Conservation (phyloP, 2,888 invertebrate species). For the Pyrrhosoma nymphula region DNA sequence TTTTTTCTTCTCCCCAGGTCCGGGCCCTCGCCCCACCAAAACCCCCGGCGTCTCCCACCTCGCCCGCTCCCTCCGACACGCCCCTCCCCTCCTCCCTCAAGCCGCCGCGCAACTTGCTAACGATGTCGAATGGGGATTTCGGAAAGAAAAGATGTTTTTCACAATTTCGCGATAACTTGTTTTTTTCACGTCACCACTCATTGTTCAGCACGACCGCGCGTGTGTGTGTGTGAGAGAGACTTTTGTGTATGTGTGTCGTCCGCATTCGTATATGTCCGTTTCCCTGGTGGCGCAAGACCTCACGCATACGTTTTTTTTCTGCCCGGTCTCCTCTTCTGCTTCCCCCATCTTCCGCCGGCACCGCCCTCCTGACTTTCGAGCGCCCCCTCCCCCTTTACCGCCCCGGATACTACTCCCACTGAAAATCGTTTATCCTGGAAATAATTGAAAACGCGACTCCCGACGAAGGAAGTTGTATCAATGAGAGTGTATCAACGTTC, state of each 20-base stretch:
- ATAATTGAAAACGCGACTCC: constrained; percentile 44
- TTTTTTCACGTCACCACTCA: constrained; percentile 50
- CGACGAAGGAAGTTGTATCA: constrained; percentile 5
- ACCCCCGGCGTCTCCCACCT: background rate
- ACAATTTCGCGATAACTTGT: constrained; percentile 49
- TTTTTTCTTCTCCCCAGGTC: background rate
- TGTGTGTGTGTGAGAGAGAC: background rate
- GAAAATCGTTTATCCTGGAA: constrained; percentile 42
- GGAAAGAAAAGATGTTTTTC: constrained; percentile 51
- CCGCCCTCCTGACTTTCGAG: background rate
- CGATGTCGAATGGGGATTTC: constrained; percentile 65
- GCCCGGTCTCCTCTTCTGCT: background rate
- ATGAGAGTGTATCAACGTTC: background rate
- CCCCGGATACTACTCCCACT: background rate
- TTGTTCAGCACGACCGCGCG: background rate
- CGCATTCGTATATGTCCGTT: background rate
- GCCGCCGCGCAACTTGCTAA: constrained; percentile 32
- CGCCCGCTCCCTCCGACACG: background rate
- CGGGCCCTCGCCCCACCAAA: background rate
- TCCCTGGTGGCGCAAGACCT: constrained; percentile 1
- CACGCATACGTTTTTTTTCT: constrained; percentile 14
- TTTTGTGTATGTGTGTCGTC: background rate
- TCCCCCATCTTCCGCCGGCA: background rate
- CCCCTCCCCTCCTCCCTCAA: background rate
- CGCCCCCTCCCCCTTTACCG: background rate